Percentiles rank a stretch among this genome's conserved stretches.
Evolutionary conservation across 2,113 vertebrate genomes (phyloP).

Genomic region (Triplophysa siluroides): DNA sequence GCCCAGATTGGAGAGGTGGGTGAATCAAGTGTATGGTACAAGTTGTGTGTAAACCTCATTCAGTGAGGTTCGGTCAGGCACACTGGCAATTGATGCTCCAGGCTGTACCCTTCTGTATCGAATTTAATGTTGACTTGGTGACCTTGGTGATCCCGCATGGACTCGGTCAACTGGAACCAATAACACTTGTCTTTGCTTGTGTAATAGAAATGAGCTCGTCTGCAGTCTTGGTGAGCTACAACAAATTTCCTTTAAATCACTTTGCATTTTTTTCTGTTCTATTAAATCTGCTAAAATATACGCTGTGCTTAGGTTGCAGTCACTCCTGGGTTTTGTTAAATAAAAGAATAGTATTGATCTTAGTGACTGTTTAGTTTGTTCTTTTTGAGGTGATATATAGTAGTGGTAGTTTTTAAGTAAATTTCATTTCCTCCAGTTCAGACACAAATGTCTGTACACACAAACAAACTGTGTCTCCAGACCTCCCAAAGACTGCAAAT

Average conservation of each 20-base stretch:
- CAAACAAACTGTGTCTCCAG: slow-evolving; percentile 1
- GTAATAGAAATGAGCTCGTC: background rate
- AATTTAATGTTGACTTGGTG: no score
- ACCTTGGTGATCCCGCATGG: no score
- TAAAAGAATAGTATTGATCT: slow-evolving; percentile 7
- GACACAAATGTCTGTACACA: slow-evolving; percentile 18
- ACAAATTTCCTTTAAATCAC: background rate
- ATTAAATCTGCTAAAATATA: background rate
- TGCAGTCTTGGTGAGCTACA: background rate
- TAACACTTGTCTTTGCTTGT: no score
- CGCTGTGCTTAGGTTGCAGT: background rate
- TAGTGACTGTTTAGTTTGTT: background rate
- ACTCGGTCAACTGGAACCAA: no score
- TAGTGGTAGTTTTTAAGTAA: slow-evolving; percentile 3
- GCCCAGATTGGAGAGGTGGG: no score
- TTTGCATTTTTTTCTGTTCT: no score
- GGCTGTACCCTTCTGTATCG: no score
- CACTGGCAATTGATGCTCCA: no score
- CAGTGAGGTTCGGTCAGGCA: no score
- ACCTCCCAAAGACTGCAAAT: slow-evolving; percentile 48
- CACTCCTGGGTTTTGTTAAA: slow-evolving; percentile 1
- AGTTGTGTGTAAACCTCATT: no score
- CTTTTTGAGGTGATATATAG: slow-evolving; percentile 16
- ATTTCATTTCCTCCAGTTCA: slow-evolving; percentile 17
- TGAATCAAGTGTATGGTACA: no score